These are phyloP conservation scores for Pyrrhura leucotis DNA, from an alignment of 2,797 vertebrate species.

Conservation along the genomic window DNA sequence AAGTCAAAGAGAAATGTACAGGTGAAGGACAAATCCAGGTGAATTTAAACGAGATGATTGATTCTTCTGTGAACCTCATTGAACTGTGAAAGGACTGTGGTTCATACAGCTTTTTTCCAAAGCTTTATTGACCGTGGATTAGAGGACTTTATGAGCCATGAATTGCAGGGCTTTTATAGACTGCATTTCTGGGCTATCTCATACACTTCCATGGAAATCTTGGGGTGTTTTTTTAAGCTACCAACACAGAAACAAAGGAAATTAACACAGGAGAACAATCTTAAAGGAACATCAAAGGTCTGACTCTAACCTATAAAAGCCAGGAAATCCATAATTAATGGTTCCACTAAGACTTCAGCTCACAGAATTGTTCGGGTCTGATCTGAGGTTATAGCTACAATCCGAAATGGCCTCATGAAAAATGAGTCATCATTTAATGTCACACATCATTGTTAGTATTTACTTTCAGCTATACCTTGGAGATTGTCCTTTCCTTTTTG, in stretches of 20 bases:
- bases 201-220: constrained; percentile 50
- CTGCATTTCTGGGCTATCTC: constrained; percentile 47
- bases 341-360: constrained; percentile 54
- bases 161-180: constrained; percentile 57
- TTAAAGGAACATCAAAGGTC: constrained; percentile 67
- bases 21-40: constrained; percentile 33
- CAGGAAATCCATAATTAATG: constrained; percentile 71
- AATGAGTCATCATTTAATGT: constrained; percentile 61
- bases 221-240: constrained; percentile 67
- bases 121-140: constrained; percentile 65
- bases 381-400: constrained; percentile 41
- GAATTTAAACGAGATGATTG: constrained; percentile 55
- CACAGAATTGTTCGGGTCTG: not conserved
- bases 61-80: constrained; percentile 42
- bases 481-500: constrained; percentile 34
- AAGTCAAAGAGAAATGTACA: constrained; percentile 34
- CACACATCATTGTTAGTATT: constrained; percentile 59
- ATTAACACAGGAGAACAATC: constrained; percentile 63
- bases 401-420: constrained; percentile 7
- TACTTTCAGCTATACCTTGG: constrained; percentile 45
- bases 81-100: constrained; percentile 56
- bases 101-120: constrained; percentile 51
- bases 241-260: constrained; percentile 70
- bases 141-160: constrained; percentile 62
- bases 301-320: constrained; percentile 52